Base-by-base conservation (phyloP, 2,797 vertebrate genomes). In the Fistularia tabacaria region DNA sequence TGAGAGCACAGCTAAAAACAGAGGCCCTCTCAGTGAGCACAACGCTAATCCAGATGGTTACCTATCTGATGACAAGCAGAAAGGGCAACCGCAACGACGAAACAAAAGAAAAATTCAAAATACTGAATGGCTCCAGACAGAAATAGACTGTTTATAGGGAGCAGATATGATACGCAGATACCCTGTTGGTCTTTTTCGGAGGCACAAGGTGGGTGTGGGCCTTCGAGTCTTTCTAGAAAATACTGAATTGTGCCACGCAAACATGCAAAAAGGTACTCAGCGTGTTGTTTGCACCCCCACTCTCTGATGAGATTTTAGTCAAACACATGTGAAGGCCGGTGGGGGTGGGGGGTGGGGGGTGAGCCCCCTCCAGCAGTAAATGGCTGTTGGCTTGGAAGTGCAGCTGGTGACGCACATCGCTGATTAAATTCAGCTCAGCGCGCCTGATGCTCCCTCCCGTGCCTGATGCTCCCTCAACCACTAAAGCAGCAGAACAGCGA, bases 351-450 rank as follows among this genome's bases (percentile, higher is more conserved):
- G 10, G 39, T 14, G 13, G 43, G 7, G 15, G 8, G 48, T 3
- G 39, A 42, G 45, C 40, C 47, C 58, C 65, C 62, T 56, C 57
- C 82, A 82, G 86, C 87, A 68, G 61, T 57, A 59, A 63, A 70
- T 51, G 77, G 79, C 78, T 85, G 88, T 81, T 87, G 82, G 83
- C 88, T 88, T 85, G 83, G 83, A 87, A 85, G 78, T 89, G 87
- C 87, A 90, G 85, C 80, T 83, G 85, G 86, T 90, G 91, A 92
- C 88, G 87, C 89, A 92, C 90, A 88, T 89, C 79, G 87, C 85
- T 90, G 89, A 93, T 92, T 91, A 89, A 81, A 87, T 88, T 89
- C 89, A 86, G 82, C 87, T 82, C 65, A 54, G 69, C 62, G 77
- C 36, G 64, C 72, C 85, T 85, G 81, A 90, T 66, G 62, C 73